A percentile compares a stretch with the other conserved stretches of the same genome.
phyloP scores from a whole-genome alignment of 2,888 invertebrate genomes.

The Drosophila incognita region DNA sequence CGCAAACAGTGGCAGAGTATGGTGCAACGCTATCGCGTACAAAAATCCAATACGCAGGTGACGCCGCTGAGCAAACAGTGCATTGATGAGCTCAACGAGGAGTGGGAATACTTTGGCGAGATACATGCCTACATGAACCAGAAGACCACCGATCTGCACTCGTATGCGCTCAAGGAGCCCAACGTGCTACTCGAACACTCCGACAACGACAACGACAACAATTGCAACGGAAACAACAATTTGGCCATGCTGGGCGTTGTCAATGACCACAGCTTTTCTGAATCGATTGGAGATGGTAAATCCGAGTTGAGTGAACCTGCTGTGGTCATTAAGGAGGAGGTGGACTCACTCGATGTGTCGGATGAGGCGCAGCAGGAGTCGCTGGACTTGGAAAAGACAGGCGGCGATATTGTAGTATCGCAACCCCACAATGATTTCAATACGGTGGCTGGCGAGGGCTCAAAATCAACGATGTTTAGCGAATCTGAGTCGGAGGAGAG shows the following conservation, averaged over 20 bases:
- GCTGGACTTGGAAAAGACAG: slow-evolving; percentile 3
- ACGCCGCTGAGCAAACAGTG: slow-evolving; percentile 39
- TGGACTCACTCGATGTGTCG: slow-evolving; percentile 8
- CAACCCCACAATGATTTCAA: slow-evolving; percentile 13
- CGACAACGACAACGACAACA: background rate
- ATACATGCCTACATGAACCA: slow-evolving; percentile 83
- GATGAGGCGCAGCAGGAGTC: slow-evolving; percentile 24
- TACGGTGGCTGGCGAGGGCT: background rate
- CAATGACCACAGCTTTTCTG: slow-evolving; percentile 79
- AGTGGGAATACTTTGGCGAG: slow-evolving; percentile 83
- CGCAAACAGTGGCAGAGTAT: slow-evolving; percentile 83
- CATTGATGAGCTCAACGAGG: slow-evolving; percentile 66
- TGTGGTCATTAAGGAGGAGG: slow-evolving; percentile 21
- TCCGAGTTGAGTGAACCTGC: background rate
- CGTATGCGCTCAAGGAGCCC: slow-evolving; percentile 79
- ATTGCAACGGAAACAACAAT: slow-evolving; percentile 7
- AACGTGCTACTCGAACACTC: slow-evolving; percentile 18
- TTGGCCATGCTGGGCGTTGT: slow-evolving; percentile 56
- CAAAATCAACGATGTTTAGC: slow-evolving; percentile 26
- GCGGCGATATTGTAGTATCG: background rate
- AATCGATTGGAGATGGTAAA: background rate
- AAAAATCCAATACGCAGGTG: slow-evolving; percentile 69
- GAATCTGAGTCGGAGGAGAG: slow-evolving; percentile 44
- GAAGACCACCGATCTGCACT: slow-evolving; percentile 82
- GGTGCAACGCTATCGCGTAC: slow-evolving; percentile 81